These are phyloP conservation scores for Ivindomyrus marchei DNA, from an alignment of 2,113 vertebrate species.

Conservation along the genomic window DNA sequence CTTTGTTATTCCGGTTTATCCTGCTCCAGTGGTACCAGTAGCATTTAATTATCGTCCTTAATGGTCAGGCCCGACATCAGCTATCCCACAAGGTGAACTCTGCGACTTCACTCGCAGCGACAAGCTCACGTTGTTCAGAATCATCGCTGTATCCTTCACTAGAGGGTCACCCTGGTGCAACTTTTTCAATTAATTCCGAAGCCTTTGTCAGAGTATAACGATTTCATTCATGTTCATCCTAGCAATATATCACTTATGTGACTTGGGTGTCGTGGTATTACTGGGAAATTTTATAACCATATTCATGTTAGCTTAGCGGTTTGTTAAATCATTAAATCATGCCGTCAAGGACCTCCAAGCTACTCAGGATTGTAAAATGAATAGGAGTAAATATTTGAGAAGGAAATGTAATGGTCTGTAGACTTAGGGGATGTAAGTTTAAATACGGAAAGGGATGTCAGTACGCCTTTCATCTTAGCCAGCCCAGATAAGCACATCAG, in stretches of 20 bases:
- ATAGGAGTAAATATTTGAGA: not conserved
- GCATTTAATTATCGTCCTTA: not conserved
- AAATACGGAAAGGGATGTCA: not conserved
- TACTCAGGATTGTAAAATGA: not conserved
- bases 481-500: not conserved
- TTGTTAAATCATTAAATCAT: slow-evolving; percentile 4
- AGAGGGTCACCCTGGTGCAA: not conserved
- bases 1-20: not conserved
- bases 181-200: not conserved
- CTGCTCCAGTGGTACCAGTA: not conserved
- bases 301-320: not conserved
- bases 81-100: not conserved
- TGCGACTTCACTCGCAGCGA: not conserved
- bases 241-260: not conserved
- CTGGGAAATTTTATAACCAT: not conserved
- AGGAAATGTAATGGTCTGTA: not conserved
- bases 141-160: not conserved
- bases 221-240: not conserved
- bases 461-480: not conserved
- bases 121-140: not conserved
- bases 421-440: not conserved
- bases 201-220: not conserved
- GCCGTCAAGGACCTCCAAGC: not conserved
- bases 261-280: not conserved
- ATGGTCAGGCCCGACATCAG: not conserved